These are phyloP conservation scores for Julus scandinavius DNA, from an alignment of 2,888 invertebrate species.

Conservation along the genomic window DNA sequence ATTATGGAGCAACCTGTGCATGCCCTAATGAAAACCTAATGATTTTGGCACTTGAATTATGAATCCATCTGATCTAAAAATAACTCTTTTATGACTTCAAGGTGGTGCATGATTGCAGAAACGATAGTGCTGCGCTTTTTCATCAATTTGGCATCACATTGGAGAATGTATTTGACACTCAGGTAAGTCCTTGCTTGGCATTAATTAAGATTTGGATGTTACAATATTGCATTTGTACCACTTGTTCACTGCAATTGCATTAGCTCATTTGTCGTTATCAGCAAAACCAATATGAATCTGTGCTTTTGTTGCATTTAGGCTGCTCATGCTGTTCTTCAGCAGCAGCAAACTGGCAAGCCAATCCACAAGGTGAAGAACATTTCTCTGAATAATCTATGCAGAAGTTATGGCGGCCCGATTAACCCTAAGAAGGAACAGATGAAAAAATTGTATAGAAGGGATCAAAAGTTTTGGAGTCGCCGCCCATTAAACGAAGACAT, in stretches of 20 bases:
- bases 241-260: background rate
- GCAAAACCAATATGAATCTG: background rate
- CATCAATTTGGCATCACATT: slow-evolving; percentile 86
- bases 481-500: slow-evolving; percentile 89
- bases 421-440: slow-evolving; percentile 90
- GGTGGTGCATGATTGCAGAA: slow-evolving; percentile 91
- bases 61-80: background rate
- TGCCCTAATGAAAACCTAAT: background rate
- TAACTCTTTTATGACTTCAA: slow-evolving; percentile 61
- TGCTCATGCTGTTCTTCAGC: slow-evolving; percentile 90
- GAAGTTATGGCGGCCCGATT: slow-evolving; percentile 85
- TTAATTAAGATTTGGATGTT: too few species aligned
- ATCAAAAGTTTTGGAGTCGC: slow-evolving; percentile 80
- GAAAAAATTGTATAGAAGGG: slow-evolving; percentile 62
- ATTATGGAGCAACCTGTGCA: too few species aligned
- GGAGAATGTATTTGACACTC: slow-evolving; percentile 90
- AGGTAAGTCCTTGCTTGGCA: slow-evolving; percentile 68
- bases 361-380: slow-evolving; percentile 95
- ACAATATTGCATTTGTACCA: too few species aligned
- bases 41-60: background rate
- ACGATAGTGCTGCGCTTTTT: slow-evolving; percentile 87
- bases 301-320: slow-evolving; percentile 68
- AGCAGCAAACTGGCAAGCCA: slow-evolving; percentile 88
- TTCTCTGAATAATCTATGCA: slow-evolving; percentile 89
- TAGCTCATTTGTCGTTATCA: background rate